phyloP scores from a whole-genome alignment of 2,113 vertebrate genomes.

The Rhinolophus sinicus region DNA sequence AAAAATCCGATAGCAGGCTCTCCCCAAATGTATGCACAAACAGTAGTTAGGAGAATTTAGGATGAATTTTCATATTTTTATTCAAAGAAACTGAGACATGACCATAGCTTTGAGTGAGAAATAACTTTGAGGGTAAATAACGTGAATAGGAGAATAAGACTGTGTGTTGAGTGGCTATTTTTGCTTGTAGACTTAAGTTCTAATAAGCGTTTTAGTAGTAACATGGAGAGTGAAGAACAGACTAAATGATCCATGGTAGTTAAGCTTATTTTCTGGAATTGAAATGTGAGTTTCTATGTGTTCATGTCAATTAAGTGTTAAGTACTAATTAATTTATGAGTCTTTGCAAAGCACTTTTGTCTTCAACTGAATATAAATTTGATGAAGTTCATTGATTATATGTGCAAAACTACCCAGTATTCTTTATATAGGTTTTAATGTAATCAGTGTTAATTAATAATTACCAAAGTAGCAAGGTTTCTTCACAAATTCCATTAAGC shows the following conservation, averaged over 20 bases:
- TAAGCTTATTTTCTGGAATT: constrained; percentile 4
- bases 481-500: constrained; percentile 31
- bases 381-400: background rate
- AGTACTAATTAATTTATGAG: constrained; percentile 34
- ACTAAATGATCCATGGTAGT: background rate
- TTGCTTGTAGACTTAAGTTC: background rate
- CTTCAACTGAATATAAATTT: constrained; percentile 14
- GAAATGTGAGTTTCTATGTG: constrained; percentile 8
- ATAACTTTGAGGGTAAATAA: background rate
- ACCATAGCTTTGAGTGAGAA: background rate
- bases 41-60: background rate
- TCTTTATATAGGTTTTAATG: constrained; percentile 28
- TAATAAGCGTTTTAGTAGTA: background rate
- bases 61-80: background rate
- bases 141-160: background rate
- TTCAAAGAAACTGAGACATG: background rate
- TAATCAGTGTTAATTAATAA: constrained; percentile 50
- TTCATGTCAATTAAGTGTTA: constrained; percentile 13
- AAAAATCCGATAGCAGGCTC: rapidly evolving
- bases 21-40: background rate
- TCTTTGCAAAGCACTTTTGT: background rate
- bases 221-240: background rate
- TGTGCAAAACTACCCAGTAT: background rate
- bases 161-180: background rate
- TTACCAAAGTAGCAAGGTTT: background rate